Evolutionary conservation across 2,888 invertebrate genomes (phyloP).

Genomic region (Clostera curtula): DNA sequence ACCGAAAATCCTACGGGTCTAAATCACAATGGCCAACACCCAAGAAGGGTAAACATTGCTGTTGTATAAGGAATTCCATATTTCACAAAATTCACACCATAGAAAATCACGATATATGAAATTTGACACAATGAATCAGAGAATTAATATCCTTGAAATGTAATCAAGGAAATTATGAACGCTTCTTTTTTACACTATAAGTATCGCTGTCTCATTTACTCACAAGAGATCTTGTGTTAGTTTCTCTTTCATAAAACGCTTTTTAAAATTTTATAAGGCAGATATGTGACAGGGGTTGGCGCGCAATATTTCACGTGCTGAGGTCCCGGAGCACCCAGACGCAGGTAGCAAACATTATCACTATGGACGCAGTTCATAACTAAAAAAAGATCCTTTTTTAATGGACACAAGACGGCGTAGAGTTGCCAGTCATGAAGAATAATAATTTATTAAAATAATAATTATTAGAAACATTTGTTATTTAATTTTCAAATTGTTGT

Average conservation of each 20-base stretch:
- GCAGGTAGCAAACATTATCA: constrained; percentile 73
- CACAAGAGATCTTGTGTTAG: constrained; percentile 11
- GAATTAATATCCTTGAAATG: constrained; percentile 73
- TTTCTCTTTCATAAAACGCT: constrained; percentile 30
- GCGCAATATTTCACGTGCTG: constrained; percentile 62
- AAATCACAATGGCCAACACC: constrained; percentile 54
- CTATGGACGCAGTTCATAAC: constrained; percentile 59
- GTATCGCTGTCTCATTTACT: constrained; percentile 26
- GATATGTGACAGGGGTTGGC: constrained; percentile 68
- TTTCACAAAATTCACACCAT: constrained; percentile 48
- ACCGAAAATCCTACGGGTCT: constrained; percentile 44
- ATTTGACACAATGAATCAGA: constrained; percentile 64
- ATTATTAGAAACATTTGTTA: constrained; percentile 5
- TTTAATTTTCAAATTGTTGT: constrained; percentile 4
- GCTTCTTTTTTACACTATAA: constrained; percentile 40
- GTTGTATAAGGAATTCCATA: constrained; percentile 49
- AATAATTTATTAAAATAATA: too few relatives aligned
- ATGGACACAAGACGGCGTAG: constrained; percentile 24
- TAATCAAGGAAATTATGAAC: constrained; percentile 70
- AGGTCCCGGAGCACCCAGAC: constrained; percentile 60
- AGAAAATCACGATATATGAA: constrained; percentile 67
- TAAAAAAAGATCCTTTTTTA: constrained; percentile 37
- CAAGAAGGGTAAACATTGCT: constrained; percentile 60
- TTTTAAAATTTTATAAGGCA: constrained; percentile 44
- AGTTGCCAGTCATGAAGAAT: constrained; percentile 26